Conservation (phyloP, 2,113 vertebrate genomes). For the Salvelinus sp. region DNA sequence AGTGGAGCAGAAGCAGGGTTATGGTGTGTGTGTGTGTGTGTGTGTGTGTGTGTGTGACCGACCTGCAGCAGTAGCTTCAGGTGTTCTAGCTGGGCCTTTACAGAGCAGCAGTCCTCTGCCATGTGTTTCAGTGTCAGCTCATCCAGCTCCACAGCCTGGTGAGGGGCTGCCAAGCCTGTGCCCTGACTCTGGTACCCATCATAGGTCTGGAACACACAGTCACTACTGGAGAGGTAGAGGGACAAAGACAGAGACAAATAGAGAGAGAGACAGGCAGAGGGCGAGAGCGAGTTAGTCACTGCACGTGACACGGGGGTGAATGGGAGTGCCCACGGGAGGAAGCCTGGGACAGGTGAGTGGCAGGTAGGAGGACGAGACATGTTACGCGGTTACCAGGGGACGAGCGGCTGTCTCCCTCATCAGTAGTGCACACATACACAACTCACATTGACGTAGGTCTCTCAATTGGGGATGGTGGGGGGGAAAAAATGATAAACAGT, state of each 20-base stretch:
- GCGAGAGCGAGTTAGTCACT: conserved; percentile 9
- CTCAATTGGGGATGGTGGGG: too few relatives aligned
- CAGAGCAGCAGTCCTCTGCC: conserved; percentile 89
- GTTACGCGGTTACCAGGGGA: background rate
- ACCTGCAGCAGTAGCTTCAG: conserved; percentile 90
- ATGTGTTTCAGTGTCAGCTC: conserved; percentile 85
- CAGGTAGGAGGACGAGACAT: background rate
- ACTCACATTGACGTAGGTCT: background rate
- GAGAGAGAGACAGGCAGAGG: too few relatives aligned
- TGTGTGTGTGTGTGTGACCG: conserved; percentile 27
- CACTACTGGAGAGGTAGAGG: conserved; percentile 25
- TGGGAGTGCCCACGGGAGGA: background rate
- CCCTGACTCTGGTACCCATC: conserved; percentile 5
- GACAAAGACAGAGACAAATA: background rate
- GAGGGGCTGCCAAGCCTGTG: conserved; percentile 33
- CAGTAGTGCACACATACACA: background rate
- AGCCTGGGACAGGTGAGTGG: background rate
- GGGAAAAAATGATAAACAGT: too few relatives aligned
- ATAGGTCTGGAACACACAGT: conserved; percentile 12
- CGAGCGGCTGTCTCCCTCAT: conserved; percentile 13
- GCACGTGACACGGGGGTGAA: background rate
- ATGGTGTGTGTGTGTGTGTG: background rate
- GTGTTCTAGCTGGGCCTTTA: conserved; percentile 85
- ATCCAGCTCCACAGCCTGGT: conserved; percentile 79
- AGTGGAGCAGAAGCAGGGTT: background rate